Conservation (phyloP, 23 tunicate genomes). For the Oikopleura dioica region DNA sequence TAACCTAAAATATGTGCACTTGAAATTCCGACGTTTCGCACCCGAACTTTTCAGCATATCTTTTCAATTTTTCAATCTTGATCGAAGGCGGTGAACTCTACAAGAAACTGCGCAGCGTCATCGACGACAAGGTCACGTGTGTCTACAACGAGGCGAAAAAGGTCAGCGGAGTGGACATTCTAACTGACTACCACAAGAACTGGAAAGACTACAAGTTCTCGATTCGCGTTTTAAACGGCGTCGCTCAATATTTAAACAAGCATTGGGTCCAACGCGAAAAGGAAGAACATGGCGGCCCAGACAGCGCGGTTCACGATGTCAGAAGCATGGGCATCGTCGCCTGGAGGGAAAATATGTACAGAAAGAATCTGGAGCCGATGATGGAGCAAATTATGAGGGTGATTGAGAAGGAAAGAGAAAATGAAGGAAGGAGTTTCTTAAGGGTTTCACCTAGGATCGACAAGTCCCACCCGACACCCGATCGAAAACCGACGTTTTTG, state of each 20-base stretch:
- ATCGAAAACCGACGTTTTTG: no score
- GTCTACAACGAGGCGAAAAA: neutral
- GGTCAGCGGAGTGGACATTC: conserved; percentile 19
- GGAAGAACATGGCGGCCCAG: conserved; percentile 22
- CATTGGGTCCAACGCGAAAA: conserved; percentile 88
- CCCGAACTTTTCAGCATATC: no score
- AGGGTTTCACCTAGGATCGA: no score
- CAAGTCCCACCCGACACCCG: no score
- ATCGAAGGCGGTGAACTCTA: neutral
- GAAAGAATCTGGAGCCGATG: conserved; percentile 23
- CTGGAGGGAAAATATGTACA: neutral
- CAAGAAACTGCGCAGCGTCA: neutral
- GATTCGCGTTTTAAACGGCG: conserved; percentile 64
- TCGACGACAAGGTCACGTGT: neutral
- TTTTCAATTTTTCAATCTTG: no score
- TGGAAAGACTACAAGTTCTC: conserved; percentile 66
- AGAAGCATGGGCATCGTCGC: neutral
- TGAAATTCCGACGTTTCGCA: no score
- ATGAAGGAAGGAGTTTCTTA: no score
- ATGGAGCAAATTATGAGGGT: conserved; percentile 60
- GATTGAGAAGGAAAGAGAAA: conserved; percentile 81
- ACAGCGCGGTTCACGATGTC: neutral
- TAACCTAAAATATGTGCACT: no score
- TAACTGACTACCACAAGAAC: conserved; percentile 36
- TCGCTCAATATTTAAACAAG: conserved; percentile 60